Evolutionary conservation across 2,797 vertebrate genomes (phyloP).

Genomic region (Hylomyscus alleni): DNA sequence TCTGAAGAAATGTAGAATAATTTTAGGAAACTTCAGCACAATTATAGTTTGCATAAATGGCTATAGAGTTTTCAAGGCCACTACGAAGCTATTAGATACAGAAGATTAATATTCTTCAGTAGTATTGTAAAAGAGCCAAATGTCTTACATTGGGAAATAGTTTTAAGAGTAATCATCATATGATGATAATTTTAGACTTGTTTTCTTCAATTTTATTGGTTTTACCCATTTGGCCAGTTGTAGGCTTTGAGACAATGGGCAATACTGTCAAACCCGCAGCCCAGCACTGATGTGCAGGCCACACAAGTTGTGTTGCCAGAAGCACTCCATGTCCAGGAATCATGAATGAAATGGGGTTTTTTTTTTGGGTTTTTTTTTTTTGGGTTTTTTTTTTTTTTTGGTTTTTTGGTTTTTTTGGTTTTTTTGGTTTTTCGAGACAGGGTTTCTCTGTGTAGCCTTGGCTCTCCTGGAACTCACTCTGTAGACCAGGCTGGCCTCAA

Average conservation of each 20-base stretch:
- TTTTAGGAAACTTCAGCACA: constrained; percentile 57
- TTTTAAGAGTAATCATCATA: constrained; percentile 56
- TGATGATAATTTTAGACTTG: constrained; percentile 18
- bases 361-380: too few species aligned
- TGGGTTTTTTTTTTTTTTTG: too few species aligned
- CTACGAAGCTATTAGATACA: constrained; percentile 34
- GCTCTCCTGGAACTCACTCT: too few species aligned
- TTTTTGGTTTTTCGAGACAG: too few species aligned
- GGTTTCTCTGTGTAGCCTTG: too few species aligned
- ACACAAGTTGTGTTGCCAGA: neutral
- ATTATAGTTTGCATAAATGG: constrained; percentile 52
- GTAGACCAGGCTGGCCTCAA: too few species aligned
- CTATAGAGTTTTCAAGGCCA: constrained; percentile 7
- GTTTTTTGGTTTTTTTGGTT: too few species aligned
- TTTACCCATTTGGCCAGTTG: constrained; percentile 27
- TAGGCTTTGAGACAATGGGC: neutral
- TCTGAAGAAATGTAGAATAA: constrained; percentile 45
- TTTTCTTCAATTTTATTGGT: constrained; percentile 22
- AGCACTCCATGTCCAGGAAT: neutral
- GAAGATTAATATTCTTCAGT: constrained; percentile 56
- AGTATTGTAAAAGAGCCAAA: neutral
- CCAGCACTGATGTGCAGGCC: constrained; percentile 37
- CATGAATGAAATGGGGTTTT: too few species aligned
- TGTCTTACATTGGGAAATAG: neutral
- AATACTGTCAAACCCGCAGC: neutral